Percentiles rank a stretch among this genome's conserved stretches.
Evolutionary conservation across 2,113 vertebrate genomes (phyloP).

Genomic region (Cricetomys ansorgei): DNA sequence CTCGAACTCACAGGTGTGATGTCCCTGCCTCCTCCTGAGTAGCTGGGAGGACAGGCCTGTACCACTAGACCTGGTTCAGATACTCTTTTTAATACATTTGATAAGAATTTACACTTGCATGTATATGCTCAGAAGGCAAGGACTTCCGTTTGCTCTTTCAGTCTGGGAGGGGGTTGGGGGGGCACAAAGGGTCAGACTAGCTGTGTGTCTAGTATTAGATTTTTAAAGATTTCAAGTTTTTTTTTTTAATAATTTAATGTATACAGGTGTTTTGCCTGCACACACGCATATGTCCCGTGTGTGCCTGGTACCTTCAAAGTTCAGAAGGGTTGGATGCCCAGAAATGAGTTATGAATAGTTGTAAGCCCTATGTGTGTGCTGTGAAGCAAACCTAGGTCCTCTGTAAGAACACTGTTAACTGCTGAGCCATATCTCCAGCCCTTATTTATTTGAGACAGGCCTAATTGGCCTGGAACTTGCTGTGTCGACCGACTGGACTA

Average conservation of each 20-base stretch:
- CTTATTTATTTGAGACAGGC: not conserved
- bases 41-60: not conserved
- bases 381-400: not conserved
- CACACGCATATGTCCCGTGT: not conserved
- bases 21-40: not conserved
- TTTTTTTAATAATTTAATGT: not conserved
- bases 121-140: not conserved
- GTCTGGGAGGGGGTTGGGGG: too few species aligned
- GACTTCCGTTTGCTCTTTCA: not conserved
- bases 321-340: not conserved
- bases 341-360: not conserved
- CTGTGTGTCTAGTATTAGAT: not conserved
- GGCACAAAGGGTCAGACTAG: not conserved
- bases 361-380: not conserved
- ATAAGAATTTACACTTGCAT: not conserved
- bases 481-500: not conserved
- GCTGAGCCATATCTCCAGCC: not conserved
- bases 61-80: not conserved
- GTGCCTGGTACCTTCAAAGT: not conserved
- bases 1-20: not conserved
- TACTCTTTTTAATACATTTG: too few species aligned
- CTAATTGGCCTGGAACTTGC: not conserved
- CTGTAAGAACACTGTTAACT: not conserved
- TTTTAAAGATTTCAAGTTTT: too few species aligned
- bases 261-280: not conserved